phyloP scores from a whole-genome alignment of 1,140 invertebrate species.

The Triops longicaudatus region DNA sequence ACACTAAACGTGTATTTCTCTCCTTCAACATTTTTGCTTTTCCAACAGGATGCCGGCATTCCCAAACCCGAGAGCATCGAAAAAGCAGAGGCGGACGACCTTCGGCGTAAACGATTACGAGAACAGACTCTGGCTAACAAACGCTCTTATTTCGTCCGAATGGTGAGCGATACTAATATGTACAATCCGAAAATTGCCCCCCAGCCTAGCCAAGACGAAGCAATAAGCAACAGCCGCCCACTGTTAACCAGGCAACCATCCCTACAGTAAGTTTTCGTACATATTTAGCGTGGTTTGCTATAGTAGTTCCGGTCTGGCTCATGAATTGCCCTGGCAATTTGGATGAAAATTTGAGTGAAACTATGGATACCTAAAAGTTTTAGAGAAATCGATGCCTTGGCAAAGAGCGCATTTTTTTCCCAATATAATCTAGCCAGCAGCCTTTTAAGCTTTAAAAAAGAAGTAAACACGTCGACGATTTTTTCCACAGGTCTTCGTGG shows the following conservation, averaged over 20 bases:
- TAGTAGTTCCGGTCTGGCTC: no score
- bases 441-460: no score
- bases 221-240: not conserved
- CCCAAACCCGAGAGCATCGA: not conserved
- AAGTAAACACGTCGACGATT: no score
- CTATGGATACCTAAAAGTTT: no score
- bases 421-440: no score
- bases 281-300: not conserved
- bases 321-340: no score
- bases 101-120: not conserved
- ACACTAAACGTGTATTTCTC: no score
- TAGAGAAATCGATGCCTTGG: no score
- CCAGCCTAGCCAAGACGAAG: not conserved
- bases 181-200: constrained; percentile 45
- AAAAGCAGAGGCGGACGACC: not conserved
- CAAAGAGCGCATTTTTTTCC: no score
- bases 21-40: not conserved
- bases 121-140: constrained; percentile 39
- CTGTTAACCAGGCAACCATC: not conserved
- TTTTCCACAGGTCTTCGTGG: constrained; percentile 23
- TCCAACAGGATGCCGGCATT: not conserved
- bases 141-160: constrained; percentile 48
- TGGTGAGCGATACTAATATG: constrained; percentile 52
- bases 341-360: no score
- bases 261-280: not conserved